These are phyloP conservation scores for Tipula vernalis DNA, from an alignment of 2,888 invertebrate species.

Conservation along the genomic window DNA sequence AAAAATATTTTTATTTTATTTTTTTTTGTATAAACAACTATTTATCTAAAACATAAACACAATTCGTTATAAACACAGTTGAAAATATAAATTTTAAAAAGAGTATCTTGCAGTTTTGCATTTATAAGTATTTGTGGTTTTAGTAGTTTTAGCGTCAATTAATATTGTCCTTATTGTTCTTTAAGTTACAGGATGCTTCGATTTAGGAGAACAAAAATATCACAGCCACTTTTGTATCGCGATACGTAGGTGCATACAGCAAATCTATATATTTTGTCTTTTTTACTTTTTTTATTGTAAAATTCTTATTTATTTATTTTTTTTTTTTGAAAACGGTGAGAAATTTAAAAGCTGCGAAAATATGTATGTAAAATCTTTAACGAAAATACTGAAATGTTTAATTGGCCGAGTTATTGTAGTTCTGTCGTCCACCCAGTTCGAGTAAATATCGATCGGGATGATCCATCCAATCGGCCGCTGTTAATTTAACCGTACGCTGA, in stretches of 20 bases:
- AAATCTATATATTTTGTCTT: neutral
- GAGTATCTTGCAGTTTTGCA: neutral
- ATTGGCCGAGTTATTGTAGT: constrained; percentile 58
- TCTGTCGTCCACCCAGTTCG: constrained; percentile 72
- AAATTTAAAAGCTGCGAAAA: neutral
- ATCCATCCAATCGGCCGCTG: constrained; percentile 86
- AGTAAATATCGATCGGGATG: constrained; percentile 88
- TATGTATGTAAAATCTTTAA: neutral
- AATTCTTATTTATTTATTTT: no score
- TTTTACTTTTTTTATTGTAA: neutral
- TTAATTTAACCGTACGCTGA: constrained; percentile 72
- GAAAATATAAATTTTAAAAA: neutral
- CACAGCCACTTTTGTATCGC: neutral
- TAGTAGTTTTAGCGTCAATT: neutral
- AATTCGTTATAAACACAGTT: no score
- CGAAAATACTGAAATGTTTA: constrained; percentile 23
- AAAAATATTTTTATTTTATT: neutral
- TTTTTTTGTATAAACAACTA: neutral
- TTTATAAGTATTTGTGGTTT: neutral
- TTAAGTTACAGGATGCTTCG: neutral
- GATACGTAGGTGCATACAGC: neutral
- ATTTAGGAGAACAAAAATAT: neutral
- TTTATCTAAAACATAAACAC: neutral
- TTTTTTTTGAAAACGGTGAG: neutral
- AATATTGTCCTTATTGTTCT: neutral